Evolutionary conservation across 2,113 vertebrate genomes (phyloP), one percentile per base, ranked within the genome.

Genomic region (Lamprologus tigripictilis): DNA sequence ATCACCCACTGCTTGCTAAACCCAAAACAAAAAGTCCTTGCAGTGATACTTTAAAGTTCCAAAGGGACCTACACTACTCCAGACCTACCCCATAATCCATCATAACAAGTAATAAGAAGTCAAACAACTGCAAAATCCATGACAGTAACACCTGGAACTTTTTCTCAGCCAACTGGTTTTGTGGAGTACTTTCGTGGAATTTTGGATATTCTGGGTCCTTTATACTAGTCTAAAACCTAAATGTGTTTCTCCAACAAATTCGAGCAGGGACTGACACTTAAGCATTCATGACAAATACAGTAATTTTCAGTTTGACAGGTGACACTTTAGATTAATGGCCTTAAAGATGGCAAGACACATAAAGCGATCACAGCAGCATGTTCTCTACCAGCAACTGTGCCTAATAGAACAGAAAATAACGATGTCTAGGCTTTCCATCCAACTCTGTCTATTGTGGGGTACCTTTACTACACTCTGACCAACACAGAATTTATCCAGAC

Each of bases 391-490:
- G 76, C 58, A 78, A 33, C 79, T 81, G 81, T 89, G 58, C 26
- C 86, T 84, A 90, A 88, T 87, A 82, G 80, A 87, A 82, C 31
- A 83, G 85, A 63, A 92, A 84, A 63, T 73, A 80, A 86, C 8
- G 0, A 49, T 35, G 51, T 80, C 80, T 54, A 82, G 53, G 58
- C 26, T 85, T 82, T 85, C 83, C 61, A 81, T 86, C 90, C 82
- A 80, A 88, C 19, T 80, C 45, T 37, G 55, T 89, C 23, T 49
- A 31, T 78, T 78, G 45, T 49, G 45, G 3, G 42, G 45, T 31
- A 86, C 37, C 21, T 87, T 55, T 33, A 55, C 82, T 86, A 83
- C 87, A 31, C 78, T 82, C 40, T 49, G 66, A 84, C 45, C 45
- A 51, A 84, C 26, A 31, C 28, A 5, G 53, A 37, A 54, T 86